These are phyloP conservation scores for Bombus waltoni DNA, from an alignment of 1,140 invertebrate species.

Conservation along the genomic window DNA sequence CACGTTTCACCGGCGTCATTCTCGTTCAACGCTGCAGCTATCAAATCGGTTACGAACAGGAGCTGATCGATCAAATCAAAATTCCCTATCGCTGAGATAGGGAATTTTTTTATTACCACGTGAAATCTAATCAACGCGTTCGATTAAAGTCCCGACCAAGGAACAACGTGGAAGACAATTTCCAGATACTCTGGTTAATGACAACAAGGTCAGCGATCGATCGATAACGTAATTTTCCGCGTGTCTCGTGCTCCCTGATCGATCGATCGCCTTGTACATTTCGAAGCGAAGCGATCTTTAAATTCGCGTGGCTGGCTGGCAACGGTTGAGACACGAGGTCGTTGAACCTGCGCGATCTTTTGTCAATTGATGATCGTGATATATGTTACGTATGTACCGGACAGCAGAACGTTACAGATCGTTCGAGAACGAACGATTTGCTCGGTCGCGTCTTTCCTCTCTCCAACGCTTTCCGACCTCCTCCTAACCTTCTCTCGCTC, in stretches of 20 bases:
- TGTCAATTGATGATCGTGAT: neutral
- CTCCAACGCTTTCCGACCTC: too few relatives aligned
- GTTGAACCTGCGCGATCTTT: neutral
- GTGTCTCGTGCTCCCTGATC: neutral
- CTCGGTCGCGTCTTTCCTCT: neutral
- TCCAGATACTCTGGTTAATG: too few relatives aligned
- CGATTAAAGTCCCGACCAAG: neutral
- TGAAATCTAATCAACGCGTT: neutral
- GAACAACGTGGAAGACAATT: neutral
- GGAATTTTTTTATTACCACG: neutral
- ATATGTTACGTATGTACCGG: neutral
- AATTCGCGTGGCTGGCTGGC: neutral
- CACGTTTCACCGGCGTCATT: too few relatives aligned
- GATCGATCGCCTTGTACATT: neutral
- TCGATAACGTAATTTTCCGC: neutral
- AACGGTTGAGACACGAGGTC: neutral
- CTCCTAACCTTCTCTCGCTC: too few relatives aligned
- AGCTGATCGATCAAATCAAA: neutral
- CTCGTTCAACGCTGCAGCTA: too few relatives aligned
- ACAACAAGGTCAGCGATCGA: too few relatives aligned
- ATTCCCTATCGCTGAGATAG: neutral
- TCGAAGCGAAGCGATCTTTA: neutral
- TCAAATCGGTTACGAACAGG: neutral
- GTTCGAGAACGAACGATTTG: neutral
- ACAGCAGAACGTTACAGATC: neutral